A percentile compares a stretch with the other conserved stretches of the same genome.
These are phyloP conservation scores for Holothuria scabra DNA, from an alignment of 53 echinoderm and acorn worm genomes.

Conservation along the genomic window DNA sequence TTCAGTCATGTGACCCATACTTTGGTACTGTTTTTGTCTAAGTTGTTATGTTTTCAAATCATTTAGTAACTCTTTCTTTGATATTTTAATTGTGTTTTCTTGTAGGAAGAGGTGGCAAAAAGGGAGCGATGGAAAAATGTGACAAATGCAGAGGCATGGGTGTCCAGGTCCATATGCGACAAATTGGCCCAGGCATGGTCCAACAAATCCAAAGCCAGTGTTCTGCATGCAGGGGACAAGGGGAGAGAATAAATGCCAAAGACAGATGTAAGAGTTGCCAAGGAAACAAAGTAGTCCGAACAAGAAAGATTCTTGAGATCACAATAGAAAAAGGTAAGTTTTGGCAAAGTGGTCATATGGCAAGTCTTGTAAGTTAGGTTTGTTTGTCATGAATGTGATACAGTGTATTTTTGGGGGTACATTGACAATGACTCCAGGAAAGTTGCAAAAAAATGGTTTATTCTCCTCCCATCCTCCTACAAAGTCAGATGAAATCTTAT, in stretches of 20 bases:
- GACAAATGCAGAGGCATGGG: slow-evolving; percentile 76
- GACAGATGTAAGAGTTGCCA: slow-evolving; percentile 91
- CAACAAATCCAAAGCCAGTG: slow-evolving; percentile 91
- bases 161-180: slow-evolving; percentile 83
- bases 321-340: slow-evolving; percentile 93
- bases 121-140: slow-evolving; percentile 92
- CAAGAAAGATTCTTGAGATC: slow-evolving; percentile 93
- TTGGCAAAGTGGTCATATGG: neutral
- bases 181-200: slow-evolving; percentile 87
- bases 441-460: too few relatives aligned
- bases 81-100: neutral
- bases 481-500: too few relatives aligned
- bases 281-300: slow-evolving; percentile 82
- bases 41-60: too few relatives aligned
- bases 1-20: too few relatives aligned
- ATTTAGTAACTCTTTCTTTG: too few relatives aligned
- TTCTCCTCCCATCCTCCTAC: too few relatives aligned
- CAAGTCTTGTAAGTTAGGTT: too few relatives aligned
- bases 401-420: too few relatives aligned
- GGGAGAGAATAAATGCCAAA: slow-evolving; percentile 84
- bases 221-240: slow-evolving; percentile 78
- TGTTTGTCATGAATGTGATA: too few relatives aligned
- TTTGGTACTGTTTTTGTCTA: too few relatives aligned
- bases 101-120: slow-evolving; percentile 93
- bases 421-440: too few relatives aligned